phyloP scores from a whole-genome alignment of 2,888 invertebrate species.

The Sipunculus nudus region DNA sequence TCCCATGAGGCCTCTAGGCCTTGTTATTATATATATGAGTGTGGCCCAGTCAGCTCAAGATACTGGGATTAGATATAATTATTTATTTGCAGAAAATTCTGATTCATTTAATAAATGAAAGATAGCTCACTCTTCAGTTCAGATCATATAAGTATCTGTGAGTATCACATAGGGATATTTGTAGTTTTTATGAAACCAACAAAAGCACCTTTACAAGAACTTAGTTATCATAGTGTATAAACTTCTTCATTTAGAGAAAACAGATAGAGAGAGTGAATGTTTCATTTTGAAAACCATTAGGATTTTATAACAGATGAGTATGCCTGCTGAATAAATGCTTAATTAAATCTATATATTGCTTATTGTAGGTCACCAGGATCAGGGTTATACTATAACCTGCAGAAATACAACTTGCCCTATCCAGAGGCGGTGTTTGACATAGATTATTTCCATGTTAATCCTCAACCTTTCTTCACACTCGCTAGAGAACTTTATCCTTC shows the following conservation, averaged over 20 bases:
- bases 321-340: not conserved
- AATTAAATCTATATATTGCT: not conserved
- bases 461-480: conserved; percentile 90
- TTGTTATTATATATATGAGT: too few relatives aligned
- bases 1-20: too few relatives aligned
- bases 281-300: too few relatives aligned
- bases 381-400: conserved; percentile 89
- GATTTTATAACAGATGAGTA: too few relatives aligned
- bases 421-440: conserved; percentile 94
- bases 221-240: not conserved
- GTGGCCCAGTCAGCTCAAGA: too few relatives aligned
- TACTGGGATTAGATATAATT: too few relatives aligned
- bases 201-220: not conserved
- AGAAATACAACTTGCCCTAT: conserved; percentile 89
- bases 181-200: not conserved
- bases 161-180: too few relatives aligned
- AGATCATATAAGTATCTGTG: too few relatives aligned
- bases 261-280: too few relatives aligned
- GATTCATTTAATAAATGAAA: too few relatives aligned
- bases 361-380: conserved; percentile 81
- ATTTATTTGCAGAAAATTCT: too few relatives aligned
- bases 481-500: conserved; percentile 91
- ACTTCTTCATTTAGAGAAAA: not conserved
- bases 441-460: conserved; percentile 82
- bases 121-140: too few relatives aligned